Base-by-base conservation (phyloP, 2,797 vertebrate genomes). In the Ctenopoma multispine region DNA sequence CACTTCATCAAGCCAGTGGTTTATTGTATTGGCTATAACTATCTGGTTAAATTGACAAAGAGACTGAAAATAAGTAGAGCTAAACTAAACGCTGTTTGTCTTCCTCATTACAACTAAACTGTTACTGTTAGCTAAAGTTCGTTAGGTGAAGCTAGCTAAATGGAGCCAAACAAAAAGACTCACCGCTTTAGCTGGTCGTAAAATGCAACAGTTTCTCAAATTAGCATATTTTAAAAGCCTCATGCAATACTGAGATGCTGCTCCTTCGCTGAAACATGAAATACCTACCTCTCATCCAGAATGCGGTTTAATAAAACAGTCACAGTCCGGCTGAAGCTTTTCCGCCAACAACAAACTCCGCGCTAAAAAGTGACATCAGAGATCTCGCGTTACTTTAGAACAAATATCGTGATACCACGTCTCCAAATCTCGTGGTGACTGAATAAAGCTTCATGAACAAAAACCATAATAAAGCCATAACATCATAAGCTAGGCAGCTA, bases 261-360 rank as follows among this genome's bases (percentile, higher is more conserved):
- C 6, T 15, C 1, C 14, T 12, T 13, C 0, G 0, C 5, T 21
- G 1, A 17, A 47, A 21, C 1, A 1, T 0, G 18, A 24, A 29
- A 20, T 10, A 20, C 0, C 0, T 2, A n/a, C 20, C 4, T 5
- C 2, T 55, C 2, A 14, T 20, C 17, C 43, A 7, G 0, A 21
- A 10, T 20, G n/a, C 10, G 1, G 9, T 4, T 3, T 0, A 40
- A 8, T 4, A 44, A 49, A 57, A 40, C 0, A 6, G 36, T 13
- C 4, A 24, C 44, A 64, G 57, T 50, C 1, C 15, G 5, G 17
- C 0, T 7, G 27, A 58, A 18, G 10, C 21, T 84, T 86, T 81
- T 89, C 90, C 82, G 86, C 90, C 77, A 58, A 18, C 86, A 87
- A 87, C 91, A 90, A 93, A 93, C 87, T 92, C 48, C 91, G 86